Evolutionary conservation across 2,888 invertebrate species (phyloP).

Genomic region (Chrysodeixis includens): DNA sequence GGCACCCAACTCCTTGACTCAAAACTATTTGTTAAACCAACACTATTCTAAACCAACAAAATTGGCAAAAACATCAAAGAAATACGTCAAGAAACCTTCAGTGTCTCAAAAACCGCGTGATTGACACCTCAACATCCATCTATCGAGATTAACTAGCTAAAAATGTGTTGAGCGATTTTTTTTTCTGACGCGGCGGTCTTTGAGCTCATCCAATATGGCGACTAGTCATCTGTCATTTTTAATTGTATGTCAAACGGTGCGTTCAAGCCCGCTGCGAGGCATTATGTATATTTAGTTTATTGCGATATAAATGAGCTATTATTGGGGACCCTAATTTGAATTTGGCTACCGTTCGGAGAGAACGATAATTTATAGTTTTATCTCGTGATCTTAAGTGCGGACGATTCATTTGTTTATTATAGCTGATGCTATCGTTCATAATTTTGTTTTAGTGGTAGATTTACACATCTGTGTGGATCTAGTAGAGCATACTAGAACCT

Average conservation of each 20-base stretch:
- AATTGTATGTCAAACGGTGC: constrained; percentile 85
- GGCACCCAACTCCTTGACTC: neutral
- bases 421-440: neutral
- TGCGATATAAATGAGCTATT: constrained; percentile 84
- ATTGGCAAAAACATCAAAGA: constrained; percentile 55
- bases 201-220: constrained; percentile 81
- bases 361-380: constrained; percentile 34
- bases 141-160: constrained; percentile 75
- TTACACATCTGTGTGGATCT: neutral
- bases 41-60: constrained; percentile 16
- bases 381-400: constrained; percentile 8
- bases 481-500: no score
- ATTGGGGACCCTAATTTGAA: constrained; percentile 77
- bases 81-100: constrained; percentile 45
- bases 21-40: neutral
- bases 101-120: constrained; percentile 60
- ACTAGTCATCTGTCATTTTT: constrained; percentile 86
- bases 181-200: constrained; percentile 74
- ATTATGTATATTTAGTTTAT: constrained; percentile 87
- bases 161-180: constrained; percentile 78
- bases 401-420: neutral
- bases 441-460: neutral
- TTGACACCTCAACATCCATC: constrained; percentile 72
- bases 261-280: constrained; percentile 61
- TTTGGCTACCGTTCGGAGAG: constrained; percentile 58